Base-by-base conservation (phyloP, 2,797 vertebrate species). In the Decapterus maruadsi region DNA sequence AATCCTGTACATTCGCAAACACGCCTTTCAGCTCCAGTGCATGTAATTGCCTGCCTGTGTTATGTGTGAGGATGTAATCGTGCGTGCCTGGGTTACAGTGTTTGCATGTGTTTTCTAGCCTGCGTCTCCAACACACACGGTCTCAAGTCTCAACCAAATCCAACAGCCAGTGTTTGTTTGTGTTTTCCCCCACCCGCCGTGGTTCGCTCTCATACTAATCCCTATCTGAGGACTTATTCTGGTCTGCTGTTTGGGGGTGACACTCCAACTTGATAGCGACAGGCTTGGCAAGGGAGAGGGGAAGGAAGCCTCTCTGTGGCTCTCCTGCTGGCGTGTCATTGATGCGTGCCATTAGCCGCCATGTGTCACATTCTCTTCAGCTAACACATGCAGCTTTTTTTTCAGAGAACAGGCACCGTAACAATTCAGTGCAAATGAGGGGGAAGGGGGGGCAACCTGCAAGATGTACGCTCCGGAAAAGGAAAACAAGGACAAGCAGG, bases 221-320 rank as follows among this genome's bases (percentile, higher is more conserved):
- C 89, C 75, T 63, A 50, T 89, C 80, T 81, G 82, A 90, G 80
- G 85, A 89, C 80, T 84, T 88, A 76, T 83, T 87, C 84, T 77
- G 83, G 51, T 89, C 79, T 83, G 87, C 79, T 82, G 85, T 89
- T 82, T 77, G 50, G 80, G 31, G 26, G 26, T 82, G 78, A 90
- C 78, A 83, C 82, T 82, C 73, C 58, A 72, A 80, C 79, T 87
- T 72, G 77, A 85, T 72, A 69, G 78, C 65, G 26, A 50, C 8
- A 64, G 61, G 78, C 83, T 86, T 80, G 87, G 84, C 85, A 87
- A 87, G 83, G 68, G 77, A 82, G 6, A 26, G 26, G 31, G 68
- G 54, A 77, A 80, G 71, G 71, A 75, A 82, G 78, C 75, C 83
- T 74, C 72, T 83, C 48, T 26, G 26, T 26, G 26, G 45, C 61